Conservation (phyloP, 2,797 vertebrate species). For the Hylomyscus alleni region DNA sequence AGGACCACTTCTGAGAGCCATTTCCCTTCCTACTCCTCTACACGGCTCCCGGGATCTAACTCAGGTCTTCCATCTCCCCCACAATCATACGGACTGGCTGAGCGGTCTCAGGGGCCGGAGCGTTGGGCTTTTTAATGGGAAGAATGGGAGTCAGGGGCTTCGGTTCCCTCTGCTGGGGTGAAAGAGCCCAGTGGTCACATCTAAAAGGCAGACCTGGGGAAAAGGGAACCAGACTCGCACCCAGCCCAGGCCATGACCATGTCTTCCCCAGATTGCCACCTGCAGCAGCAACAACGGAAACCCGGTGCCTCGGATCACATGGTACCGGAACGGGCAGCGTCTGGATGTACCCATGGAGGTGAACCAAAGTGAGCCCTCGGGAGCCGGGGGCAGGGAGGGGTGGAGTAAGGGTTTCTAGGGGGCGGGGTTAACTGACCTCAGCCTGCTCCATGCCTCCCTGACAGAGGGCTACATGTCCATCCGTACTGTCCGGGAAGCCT, state of each 20-base stretch:
- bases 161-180: background rate
- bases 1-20: background rate
- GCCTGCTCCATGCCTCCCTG: background rate
- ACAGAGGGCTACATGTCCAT: slow-evolving; percentile 91
- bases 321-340: slow-evolving; percentile 91
- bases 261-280: slow-evolving; percentile 89
- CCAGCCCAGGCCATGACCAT: background rate
- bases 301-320: slow-evolving; percentile 91
- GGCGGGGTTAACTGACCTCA: background rate
- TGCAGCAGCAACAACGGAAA: slow-evolving; percentile 92
- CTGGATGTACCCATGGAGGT: slow-evolving; percentile 89
- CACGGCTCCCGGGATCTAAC: background rate
- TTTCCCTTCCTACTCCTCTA: background rate
- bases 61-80: background rate
- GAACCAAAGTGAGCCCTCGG: slow-evolving; percentile 86
- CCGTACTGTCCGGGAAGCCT: slow-evolving; percentile 92
- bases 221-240: background rate
- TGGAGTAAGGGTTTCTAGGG: background rate
- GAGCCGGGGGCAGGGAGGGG: rapidly evolving
- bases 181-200: background rate
- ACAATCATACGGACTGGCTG: background rate
- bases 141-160: background rate
- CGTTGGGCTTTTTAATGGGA: background rate
- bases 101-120: background rate
- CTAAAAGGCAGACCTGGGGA: background rate